Base-by-base conservation (phyloP, 2,888 invertebrate genomes). In the Rhorus exstirpatorius region DNA sequence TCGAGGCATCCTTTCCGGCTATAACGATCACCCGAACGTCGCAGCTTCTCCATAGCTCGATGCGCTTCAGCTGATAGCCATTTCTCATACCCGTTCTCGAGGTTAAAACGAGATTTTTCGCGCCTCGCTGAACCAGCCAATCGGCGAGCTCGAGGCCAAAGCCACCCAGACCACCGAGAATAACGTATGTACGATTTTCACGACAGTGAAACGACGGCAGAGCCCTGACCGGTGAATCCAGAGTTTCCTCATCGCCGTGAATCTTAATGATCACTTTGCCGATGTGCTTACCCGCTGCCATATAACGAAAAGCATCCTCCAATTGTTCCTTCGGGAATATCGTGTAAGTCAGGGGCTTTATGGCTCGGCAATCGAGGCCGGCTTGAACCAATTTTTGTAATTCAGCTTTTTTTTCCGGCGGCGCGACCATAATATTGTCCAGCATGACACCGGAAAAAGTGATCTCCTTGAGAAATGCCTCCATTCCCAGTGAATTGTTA, bases 61-160 rank as follows among this genome's bases (percentile, higher is more conserved):
- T 93, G 84, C 97, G 95, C 63, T 96, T 94, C 0, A 95, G 93
- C 92, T 98, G 98, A 92, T 98, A 98, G 26, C 98, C 97, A 72
- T 96, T 97, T 55, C 94, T 94, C 35, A 98, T 92, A 0, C 98
- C 98, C 19, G 95, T 95, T 79, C 98, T 95, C 0, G 98, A 98
- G 0, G 96, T 97, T 0, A 98, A 94, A 0, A 98, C 94, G 10
- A 98, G 87, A 84, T 96, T 96, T 86, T 94, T 95, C 0, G 96
- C 98, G 0, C 98, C 98, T 83, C 98, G 94, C 67, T 97, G 92
- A 63, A 98, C 95, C 88, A 99, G 93, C 97, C 97, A 98, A 88
- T 97, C 96, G 0, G 96, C 96, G 61, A 98, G 92, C 92, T 99
- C 98, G 61, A 99, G 93, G 3, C 98, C 99, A 90, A 99, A 97